phyloP scores from a whole-genome alignment of 2,888 invertebrate species.

The Synergus itoensis region DNA sequence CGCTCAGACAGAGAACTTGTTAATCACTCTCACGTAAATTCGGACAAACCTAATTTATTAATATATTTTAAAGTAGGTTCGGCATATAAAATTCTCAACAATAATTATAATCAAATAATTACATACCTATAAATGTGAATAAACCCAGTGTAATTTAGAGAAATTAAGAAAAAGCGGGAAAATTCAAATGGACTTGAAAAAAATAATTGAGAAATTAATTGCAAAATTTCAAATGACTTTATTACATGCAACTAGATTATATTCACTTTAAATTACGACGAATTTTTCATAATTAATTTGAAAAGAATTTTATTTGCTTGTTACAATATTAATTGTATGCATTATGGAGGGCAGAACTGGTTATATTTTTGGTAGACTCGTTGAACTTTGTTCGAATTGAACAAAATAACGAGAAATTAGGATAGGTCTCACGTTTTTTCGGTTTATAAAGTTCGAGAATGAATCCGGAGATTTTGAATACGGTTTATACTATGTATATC shows the following conservation, averaged over 20 bases:
- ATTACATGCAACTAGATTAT: background rate
- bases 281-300: background rate
- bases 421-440: constrained; percentile 13
- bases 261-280: background rate
- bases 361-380: background rate
- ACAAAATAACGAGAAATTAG: constrained; percentile 39
- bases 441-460: constrained; percentile 5
- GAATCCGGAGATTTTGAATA: background rate
- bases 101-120: background rate
- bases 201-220: too few species aligned
- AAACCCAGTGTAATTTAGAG: background rate
- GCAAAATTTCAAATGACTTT: background rate
- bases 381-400: too few species aligned
- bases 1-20: constrained; percentile 46
- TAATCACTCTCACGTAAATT: constrained; percentile 32
- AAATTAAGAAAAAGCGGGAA: background rate
- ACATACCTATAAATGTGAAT: background rate
- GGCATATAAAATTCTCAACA: background rate
- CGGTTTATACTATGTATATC: constrained; percentile 21
- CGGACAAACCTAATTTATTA: constrained; percentile 1
- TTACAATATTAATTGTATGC: background rate
- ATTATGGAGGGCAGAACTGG: background rate
- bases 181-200: background rate
- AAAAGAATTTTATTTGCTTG: background rate
- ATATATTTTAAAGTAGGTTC: constrained; percentile 26